Base-by-base conservation (phyloP, 2,888 invertebrate genomes). In the Coenonympha arcania region DNA sequence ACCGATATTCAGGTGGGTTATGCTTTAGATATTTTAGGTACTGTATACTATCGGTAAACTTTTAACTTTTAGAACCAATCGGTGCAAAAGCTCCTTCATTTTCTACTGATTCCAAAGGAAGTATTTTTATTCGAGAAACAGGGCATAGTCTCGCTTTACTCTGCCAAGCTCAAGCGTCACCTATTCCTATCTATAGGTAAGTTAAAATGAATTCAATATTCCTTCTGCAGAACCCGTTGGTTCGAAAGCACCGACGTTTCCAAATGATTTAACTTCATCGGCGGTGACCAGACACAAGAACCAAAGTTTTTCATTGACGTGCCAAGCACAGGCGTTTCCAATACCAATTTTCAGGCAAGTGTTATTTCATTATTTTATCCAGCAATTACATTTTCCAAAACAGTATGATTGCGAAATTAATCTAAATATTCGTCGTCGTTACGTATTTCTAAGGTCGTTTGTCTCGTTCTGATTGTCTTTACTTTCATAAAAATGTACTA, bases 271-370 rank as follows among this genome's bases (percentile, higher is more conserved):
- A 68, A 89, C 89, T 62, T 79, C 88, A 61, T 88, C 88, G 55
- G 89, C 88, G 64, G 89, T 89, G 66, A 88, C 88, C 60, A 87
- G 89, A 71, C 71, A 80, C 63, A 78, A 74, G 62, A 80, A 83
- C 59, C 87, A 88, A 69, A 87, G 82, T 69, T 89, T 90, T 69
- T 89, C 88, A 61, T 76, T 93, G 69, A 87, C 90, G 63, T 92
- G 92, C 73, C 90, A 90, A 74, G 91, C 92, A 41, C 92, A 92
- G 79, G 90, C 89, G 62, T 90, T 89, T 72, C 92, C 92, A 58
- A 85, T 90, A 69, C 91, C 91, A 56, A 79, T 86, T 69, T 92
- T 90, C 89, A 91, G 90, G 92, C 92, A 89, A 87, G 88, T 84
- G 37, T 33, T 50, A 15, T 2, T 15, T 39, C 11, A 30, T 28